phyloP scores from a whole-genome alignment of 2,888 invertebrate species.

The Agrypnus murinus region DNA sequence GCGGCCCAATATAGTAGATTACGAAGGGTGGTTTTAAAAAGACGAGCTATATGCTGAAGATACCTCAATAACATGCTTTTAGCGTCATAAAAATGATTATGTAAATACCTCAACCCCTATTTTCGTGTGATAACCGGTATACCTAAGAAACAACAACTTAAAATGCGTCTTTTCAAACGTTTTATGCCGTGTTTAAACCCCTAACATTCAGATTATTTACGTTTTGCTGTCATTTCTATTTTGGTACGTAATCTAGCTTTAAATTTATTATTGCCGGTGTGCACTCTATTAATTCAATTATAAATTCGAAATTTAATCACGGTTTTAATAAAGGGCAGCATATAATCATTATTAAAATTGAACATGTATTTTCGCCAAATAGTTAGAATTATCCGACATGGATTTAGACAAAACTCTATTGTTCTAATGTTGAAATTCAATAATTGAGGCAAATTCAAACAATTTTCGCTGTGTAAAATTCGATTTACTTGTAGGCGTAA shows the following conservation, averaged over 20 bases:
- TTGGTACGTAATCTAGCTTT: conserved; percentile 1
- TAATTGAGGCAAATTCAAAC: too few relatives aligned
- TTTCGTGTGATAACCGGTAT: conserved; percentile 27
- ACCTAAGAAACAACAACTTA: conserved; percentile 5
- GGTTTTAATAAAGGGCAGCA: not conserved
- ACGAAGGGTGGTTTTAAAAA: conserved; percentile 29
- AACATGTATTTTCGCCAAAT: not conserved
- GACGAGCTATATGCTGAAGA: conserved; percentile 28
- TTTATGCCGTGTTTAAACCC: conserved; percentile 18
- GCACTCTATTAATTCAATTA: conserved; percentile 10
- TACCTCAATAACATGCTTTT: conserved; percentile 30
- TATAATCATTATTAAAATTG: too few relatives aligned
- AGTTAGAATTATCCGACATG: not conserved
- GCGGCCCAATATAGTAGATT: conserved; percentile 16
- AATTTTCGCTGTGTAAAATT: too few relatives aligned
- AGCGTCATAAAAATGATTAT: conserved; percentile 30
- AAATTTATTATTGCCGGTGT: conserved; percentile 16
- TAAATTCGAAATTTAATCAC: conserved; percentile 10
- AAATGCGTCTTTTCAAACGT: conserved; percentile 3
- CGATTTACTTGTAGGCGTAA: too few relatives aligned
- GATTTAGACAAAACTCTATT: too few relatives aligned
- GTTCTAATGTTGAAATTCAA: too few relatives aligned
- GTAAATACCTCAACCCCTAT: conserved; percentile 31
- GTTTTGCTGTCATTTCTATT: conserved; percentile 16
- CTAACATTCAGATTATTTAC: conserved; percentile 26